Evolutionary conservation across 2,888 invertebrate genomes (phyloP).

Genomic region (Pediacus dermestoides): DNA sequence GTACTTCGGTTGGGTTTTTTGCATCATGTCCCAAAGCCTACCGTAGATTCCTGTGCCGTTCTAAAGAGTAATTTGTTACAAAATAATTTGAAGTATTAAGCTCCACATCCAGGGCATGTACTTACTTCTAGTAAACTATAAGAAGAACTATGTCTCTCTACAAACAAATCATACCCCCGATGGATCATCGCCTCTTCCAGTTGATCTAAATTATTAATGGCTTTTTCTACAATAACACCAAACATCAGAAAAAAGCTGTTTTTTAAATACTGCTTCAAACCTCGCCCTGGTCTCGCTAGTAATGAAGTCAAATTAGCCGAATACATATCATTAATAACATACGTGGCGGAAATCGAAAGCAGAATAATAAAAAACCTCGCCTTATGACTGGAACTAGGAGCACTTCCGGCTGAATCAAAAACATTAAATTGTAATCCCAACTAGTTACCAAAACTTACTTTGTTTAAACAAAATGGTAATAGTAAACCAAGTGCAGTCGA

Average conservation of each 20-base stretch:
- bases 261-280: too few relatives aligned
- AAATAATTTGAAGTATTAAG: slow-evolving; percentile 4
- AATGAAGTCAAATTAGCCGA: slow-evolving; percentile 74
- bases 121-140: slow-evolving; percentile 64
- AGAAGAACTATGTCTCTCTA: slow-evolving; percentile 71
- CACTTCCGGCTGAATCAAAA: slow-evolving; percentile 53
- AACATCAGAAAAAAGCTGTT: too few relatives aligned
- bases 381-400: slow-evolving; percentile 62
- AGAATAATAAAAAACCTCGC: slow-evolving; percentile 66
- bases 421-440: slow-evolving; percentile 3
- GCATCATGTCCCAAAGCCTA: slow-evolving; percentile 66
- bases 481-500: slow-evolving; percentile 71
- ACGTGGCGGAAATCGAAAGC: slow-evolving; percentile 71
- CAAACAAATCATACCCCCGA: slow-evolving; percentile 63
- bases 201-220: slow-evolving; percentile 64
- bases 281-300: slow-evolving; percentile 66
- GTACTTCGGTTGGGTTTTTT: slow-evolving; percentile 45
- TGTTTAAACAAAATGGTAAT: slow-evolving; percentile 67
- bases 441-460: slow-evolving; percentile 57
- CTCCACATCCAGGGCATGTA: slow-evolving; percentile 1
- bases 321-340: slow-evolving; percentile 75
- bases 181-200: slow-evolving; percentile 64
- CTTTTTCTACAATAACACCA: slow-evolving; percentile 56
- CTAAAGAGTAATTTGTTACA: slow-evolving; percentile 42
- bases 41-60: slow-evolving; percentile 74